Evolutionary conservation across 2,888 invertebrate species (phyloP).

Genomic region (Orthosia gothica): DNA sequence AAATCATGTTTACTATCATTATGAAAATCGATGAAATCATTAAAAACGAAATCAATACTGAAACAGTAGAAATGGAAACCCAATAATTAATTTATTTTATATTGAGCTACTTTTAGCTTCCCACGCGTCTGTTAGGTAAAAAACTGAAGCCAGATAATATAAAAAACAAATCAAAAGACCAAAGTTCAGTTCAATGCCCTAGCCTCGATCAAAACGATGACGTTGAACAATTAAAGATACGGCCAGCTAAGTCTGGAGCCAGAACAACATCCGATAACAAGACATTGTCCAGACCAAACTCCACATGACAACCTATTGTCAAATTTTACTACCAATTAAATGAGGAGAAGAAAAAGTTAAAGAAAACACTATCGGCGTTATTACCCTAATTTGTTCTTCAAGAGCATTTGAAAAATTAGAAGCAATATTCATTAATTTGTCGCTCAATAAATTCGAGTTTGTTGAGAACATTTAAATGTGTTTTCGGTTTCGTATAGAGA

Average conservation of each 20-base stretch:
- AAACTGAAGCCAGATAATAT: neutral
- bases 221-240: constrained; percentile 31
- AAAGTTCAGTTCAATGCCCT: constrained; percentile 25
- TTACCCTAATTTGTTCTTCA: constrained; percentile 50
- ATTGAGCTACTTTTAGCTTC: too few species aligned
- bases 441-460: constrained; percentile 52
- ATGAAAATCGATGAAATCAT: neutral
- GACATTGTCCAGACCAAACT: constrained; percentile 31
- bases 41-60: neutral
- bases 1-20: neutral
- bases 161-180: neutral
- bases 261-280: constrained; percentile 44
- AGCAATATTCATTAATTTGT: constrained; percentile 66
- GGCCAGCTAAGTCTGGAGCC: constrained; percentile 26
- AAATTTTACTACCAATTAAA: constrained; percentile 11
- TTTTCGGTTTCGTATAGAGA: constrained; percentile 48
- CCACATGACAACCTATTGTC: constrained; percentile 12
- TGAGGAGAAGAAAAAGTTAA: constrained; percentile 20
- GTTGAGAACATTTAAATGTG: constrained; percentile 41
- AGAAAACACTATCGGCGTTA: constrained; percentile 39
- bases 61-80: neutral
- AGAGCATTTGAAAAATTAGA: constrained; percentile 46
- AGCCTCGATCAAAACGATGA: constrained; percentile 10
- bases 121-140: neutral
- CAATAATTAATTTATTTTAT: neutral